These are phyloP conservation scores for Anhinga rufa DNA, from an alignment of 2,113 vertebrate genomes.

Conservation along the genomic window DNA sequence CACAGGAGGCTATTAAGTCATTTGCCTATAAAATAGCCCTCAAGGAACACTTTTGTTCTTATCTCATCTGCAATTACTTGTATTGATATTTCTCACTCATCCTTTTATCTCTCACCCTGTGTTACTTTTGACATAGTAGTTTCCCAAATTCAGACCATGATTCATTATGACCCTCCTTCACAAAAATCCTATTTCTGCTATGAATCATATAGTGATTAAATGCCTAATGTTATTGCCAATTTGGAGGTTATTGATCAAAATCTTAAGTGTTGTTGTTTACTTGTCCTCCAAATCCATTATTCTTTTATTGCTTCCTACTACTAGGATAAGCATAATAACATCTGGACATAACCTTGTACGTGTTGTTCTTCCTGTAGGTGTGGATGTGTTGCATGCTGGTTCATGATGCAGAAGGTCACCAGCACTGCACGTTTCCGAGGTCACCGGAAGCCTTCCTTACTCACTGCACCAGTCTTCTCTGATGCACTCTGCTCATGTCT, in stretches of 20 bases:
- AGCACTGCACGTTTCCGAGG: not conserved
- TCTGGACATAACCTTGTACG: not conserved
- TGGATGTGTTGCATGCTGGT: not conserved
- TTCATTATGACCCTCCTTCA: not conserved
- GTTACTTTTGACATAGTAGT: not conserved
- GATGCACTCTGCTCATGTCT: not conserved
- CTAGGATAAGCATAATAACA: not conserved
- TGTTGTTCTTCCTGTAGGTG: slow-evolving; percentile 20
- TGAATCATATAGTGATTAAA: not conserved
- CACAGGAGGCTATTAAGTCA: not conserved
- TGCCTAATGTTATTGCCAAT: not conserved
- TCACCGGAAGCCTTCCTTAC: not conserved
- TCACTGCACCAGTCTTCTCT: not conserved
- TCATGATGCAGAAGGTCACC: not conserved
- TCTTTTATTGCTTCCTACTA: not conserved
- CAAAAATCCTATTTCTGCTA: not conserved
- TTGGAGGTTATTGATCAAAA: not conserved
- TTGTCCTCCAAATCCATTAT: not conserved
- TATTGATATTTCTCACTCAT: not conserved
- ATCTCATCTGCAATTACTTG: not conserved
- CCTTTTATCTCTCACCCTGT: not conserved
- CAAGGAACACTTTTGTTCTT: not conserved
- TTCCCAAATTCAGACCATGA: not conserved
- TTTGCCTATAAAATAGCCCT: not conserved
- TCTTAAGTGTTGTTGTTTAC: not conserved